phyloP scores from a whole-genome alignment of 2,797 vertebrate species.

The Coregonus suidteri region DNA sequence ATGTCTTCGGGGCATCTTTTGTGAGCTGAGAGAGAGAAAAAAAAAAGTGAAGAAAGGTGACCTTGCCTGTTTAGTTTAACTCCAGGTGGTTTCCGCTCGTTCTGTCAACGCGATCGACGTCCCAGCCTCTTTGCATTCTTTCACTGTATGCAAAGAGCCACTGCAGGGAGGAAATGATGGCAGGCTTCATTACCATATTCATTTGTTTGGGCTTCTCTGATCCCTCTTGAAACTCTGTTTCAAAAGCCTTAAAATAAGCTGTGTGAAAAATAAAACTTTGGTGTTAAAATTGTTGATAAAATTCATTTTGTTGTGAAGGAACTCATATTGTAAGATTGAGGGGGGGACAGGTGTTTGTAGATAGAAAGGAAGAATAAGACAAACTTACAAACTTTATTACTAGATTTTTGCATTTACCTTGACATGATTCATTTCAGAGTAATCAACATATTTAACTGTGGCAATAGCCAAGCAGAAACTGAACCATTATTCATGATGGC shows the following conservation, averaged over 20 bases:
- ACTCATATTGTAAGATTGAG: background rate
- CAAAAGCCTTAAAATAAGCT: slow-evolving; percentile 1
- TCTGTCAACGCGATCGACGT: slow-evolving; percentile 50
- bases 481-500: background rate
- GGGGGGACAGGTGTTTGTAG: background rate
- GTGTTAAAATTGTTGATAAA: background rate
- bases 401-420: background rate
- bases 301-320: background rate
- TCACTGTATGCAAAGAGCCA: slow-evolving; percentile 26
- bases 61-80: slow-evolving; percentile 56
- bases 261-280: background rate
- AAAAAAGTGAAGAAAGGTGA: slow-evolving; percentile 33
- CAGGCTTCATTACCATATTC: slow-evolving; percentile 42
- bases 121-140: slow-evolving; percentile 53
- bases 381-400: background rate
- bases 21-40: slow-evolving; percentile 19
- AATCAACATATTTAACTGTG: too few species aligned
- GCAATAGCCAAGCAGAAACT: background rate
- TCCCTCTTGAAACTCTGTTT: slow-evolving; percentile 24
- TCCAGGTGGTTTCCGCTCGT: slow-evolving; percentile 63
- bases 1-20: slow-evolving; percentile 29
- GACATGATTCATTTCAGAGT: background rate
- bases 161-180: background rate
- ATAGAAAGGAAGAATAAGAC: background rate
- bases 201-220: slow-evolving; percentile 33